Evolutionary conservation across 2,888 invertebrate species (phyloP).

Genomic region (Phalera bucephala): DNA sequence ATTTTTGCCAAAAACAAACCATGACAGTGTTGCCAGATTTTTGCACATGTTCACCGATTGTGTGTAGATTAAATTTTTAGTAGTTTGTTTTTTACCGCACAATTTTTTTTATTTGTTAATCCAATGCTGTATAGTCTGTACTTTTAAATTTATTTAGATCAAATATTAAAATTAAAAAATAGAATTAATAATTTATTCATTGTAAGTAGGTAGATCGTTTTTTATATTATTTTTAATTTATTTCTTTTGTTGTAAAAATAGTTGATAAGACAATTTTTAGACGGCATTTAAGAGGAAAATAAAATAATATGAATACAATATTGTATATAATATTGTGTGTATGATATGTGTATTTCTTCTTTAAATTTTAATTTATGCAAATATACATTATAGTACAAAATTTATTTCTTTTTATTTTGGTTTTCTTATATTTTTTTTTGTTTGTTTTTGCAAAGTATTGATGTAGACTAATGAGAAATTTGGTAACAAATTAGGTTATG

Average conservation of each 20-base stretch:
- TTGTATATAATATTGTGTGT: conserved; percentile 35
- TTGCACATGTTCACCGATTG: conserved; percentile 9
- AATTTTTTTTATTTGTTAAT: conserved; percentile 1
- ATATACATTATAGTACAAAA: conserved; percentile 57
- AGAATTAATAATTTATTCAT: conserved; percentile 34
- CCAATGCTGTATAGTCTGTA: conserved; percentile 29
- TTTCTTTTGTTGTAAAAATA: conserved; percentile 38
- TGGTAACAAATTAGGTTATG: too few species aligned
- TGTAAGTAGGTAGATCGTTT: conserved; percentile 30
- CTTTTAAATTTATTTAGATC: conserved; percentile 24
- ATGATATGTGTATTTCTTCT: conserved; percentile 31
- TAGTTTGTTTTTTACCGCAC: conserved; percentile 9
- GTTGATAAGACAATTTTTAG: conserved; percentile 29
- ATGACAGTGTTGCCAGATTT: conserved; percentile 20
- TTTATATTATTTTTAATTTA: conserved; percentile 31
- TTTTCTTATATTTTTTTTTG: conserved; percentile 8
- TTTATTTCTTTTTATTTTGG: conserved; percentile 35
- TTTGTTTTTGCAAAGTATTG: background rate
- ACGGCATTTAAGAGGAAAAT: conserved; percentile 34
- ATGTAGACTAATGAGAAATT: too few species aligned
- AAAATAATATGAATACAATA: conserved; percentile 23
- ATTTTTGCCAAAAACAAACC: conserved; percentile 22
- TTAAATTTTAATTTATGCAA: conserved; percentile 46
- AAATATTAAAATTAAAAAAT: conserved; percentile 15
- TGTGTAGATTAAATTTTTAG: conserved; percentile 21